Conservation (phyloP, 2,888 invertebrate genomes). For the Nemurella pictetii region DNA sequence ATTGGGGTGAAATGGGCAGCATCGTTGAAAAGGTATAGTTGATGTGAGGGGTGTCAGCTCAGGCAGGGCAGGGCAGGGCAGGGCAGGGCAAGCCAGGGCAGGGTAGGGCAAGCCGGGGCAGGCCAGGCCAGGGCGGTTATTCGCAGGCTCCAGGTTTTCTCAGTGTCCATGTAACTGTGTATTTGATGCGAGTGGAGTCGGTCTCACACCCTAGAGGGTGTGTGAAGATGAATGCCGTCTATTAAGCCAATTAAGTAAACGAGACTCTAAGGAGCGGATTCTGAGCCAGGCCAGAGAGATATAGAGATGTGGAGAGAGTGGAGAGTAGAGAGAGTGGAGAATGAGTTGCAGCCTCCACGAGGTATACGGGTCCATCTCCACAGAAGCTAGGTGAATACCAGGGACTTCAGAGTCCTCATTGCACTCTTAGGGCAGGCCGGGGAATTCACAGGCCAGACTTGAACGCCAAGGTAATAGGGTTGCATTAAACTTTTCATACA, state of each 20-base stretch:
- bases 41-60: too few relatives aligned
- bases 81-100: too few relatives aligned
- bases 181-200: background rate
- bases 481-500: conserved; percentile 6
- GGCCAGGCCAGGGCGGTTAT: too few relatives aligned
- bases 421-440: background rate
- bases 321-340: background rate
- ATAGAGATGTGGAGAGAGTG: conserved; percentile 10
- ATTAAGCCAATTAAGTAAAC: conserved; percentile 32
- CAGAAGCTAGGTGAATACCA: too few relatives aligned
- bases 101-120: too few relatives aligned
- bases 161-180: background rate
- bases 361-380: background rate
- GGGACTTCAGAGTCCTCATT: background rate
- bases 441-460: background rate
- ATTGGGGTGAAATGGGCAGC: too few relatives aligned
- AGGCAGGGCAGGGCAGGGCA: too few relatives aligned
- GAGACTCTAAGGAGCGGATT: conserved; percentile 16
- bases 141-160: too few relatives aligned
- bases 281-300: background rate
- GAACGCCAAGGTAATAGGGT: conserved; percentile 3
- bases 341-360: background rate
- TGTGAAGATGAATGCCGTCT: conserved; percentile 29
- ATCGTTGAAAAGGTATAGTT: too few relatives aligned
- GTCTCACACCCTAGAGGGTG: background rate